Percentiles rank a stretch among this genome's conserved stretches.
Conservation (phyloP, 1,140 invertebrate genomes). For the Sarcophaga bullata region DNA sequence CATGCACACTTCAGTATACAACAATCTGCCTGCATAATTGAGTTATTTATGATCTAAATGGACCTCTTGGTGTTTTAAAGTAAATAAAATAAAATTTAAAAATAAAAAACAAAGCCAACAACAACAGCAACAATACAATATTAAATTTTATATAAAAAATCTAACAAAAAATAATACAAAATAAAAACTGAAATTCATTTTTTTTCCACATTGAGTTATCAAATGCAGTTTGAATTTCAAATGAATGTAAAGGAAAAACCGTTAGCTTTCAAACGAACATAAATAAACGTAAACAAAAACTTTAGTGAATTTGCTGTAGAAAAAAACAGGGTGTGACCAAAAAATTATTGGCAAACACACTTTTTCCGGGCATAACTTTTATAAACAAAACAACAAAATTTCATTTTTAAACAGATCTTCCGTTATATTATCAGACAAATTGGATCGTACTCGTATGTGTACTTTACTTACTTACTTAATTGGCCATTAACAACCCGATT, state of each 20-base stretch:
- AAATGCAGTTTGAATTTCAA: conserved; percentile 15
- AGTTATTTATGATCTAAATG: neutral
- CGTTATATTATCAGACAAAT: too few species aligned
- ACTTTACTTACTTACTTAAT: too few species aligned
- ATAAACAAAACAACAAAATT: too few species aligned
- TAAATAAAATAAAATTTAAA: too few species aligned
- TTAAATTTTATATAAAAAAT: neutral
- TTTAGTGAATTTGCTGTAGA: neutral
- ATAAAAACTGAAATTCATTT: neutral
- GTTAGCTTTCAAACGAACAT: neutral
- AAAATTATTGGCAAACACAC: neutral
- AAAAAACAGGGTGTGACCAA: neutral
- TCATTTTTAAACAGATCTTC: too few species aligned
- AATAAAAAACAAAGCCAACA: neutral
- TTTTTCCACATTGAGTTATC: neutral
- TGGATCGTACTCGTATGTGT: too few species aligned
- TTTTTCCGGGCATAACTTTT: too few species aligned
- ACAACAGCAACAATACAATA: neutral
- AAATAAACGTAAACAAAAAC: neutral
- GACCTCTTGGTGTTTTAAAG: neutral
- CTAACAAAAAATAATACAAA: neutral
- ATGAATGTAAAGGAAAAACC: neutral
- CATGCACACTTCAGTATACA: too few species aligned
- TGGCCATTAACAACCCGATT: too few species aligned
- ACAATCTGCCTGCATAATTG: too few species aligned